Base-by-base conservation (phyloP, 30 jellyfish, hydroid and myxozoan genomes). In the Chrysaora quinquecirrha region DNA sequence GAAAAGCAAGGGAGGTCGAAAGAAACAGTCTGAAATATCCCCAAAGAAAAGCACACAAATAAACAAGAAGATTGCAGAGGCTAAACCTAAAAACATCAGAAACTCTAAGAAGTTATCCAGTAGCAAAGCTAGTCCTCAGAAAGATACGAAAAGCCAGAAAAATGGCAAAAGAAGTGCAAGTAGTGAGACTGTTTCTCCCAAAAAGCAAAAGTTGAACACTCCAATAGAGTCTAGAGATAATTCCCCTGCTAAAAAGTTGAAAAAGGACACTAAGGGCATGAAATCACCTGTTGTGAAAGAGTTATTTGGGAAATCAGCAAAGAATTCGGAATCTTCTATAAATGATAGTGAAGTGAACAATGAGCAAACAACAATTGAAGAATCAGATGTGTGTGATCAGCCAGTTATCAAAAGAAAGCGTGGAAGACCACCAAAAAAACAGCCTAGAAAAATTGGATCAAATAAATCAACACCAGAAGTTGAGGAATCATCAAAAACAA, bases 401-500 rank as follows among this genome's bases (percentile, higher is more conserved):
- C 84, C 22, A 18, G 48, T 31, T n/a, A 34, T 35, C 34, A 72
- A 22, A 75, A 34, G 50, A 48, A 78, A 78, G 74, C 48, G 80
- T 48, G 89, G 89, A 4, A 63, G 89, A 43, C 89, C 89, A 34
- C 73, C 71, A 34, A 76, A 76, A 34, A 73, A 28, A 18, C 72
- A 24, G 21, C 20, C 35, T 10, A 19, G 19, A 19, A 25, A 52
- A 2, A 20, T 19, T 52, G 29, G 6, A 16, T 4, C 4, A 19
- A 52, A 20, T 52, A 4, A 52, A 3, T 12, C 19, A 38, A 3
- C 54, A 3, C 14, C 54, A 14, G 54, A 38, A 38, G 54, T 14
- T 6, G 54, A 38, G 54, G 54, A 38, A 3, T 38, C 54, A 6
- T 14, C 6, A 6, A 14, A 4, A 25, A 19, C 29, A 4, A 12